These are phyloP conservation scores for Orbicella faveolata DNA, from an alignment of 64 coral and sea anemone species.

Conservation along the genomic window DNA sequence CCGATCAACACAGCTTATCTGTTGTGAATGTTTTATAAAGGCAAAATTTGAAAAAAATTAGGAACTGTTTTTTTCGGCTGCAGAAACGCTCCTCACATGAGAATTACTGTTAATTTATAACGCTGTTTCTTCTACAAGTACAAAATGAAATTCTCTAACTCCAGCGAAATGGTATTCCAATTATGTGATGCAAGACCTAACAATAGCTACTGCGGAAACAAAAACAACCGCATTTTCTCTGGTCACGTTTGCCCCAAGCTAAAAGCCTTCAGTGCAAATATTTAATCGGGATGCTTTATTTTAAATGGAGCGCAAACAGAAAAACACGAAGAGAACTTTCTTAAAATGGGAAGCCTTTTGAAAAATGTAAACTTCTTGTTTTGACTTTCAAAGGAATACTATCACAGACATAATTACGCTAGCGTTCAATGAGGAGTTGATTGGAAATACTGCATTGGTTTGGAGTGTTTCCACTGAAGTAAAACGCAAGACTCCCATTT, in stretches of 20 bases:
- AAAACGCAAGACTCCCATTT: too few species aligned
- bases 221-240: not conserved
- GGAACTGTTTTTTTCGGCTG: not conserved
- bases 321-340: not conserved
- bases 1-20: constrained; percentile 11
- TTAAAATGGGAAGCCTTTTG: not conserved
- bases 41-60: not conserved
- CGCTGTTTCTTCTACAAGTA: too few species aligned
- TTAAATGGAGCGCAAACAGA: not conserved
- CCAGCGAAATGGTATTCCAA: not conserved
- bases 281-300: not conserved
- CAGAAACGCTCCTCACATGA: not conserved
- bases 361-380: constrained; percentile 1
- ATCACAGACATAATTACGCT: too few species aligned
- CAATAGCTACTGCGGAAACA: not conserved
- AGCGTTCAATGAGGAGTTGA: too few species aligned
- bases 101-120: not conserved
- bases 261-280: constrained; percentile 25
- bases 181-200: not conserved
- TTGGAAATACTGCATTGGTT: too few species aligned
- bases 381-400: not conserved
- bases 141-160: too few species aligned
- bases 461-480: too few species aligned
- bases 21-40: not conserved
- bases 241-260: not conserved